Percentiles rank a stretch among this genome's conserved stretches.
Conservation (phyloP, 2,797 vertebrate genomes). For the Sebastes matsubarae region DNA sequence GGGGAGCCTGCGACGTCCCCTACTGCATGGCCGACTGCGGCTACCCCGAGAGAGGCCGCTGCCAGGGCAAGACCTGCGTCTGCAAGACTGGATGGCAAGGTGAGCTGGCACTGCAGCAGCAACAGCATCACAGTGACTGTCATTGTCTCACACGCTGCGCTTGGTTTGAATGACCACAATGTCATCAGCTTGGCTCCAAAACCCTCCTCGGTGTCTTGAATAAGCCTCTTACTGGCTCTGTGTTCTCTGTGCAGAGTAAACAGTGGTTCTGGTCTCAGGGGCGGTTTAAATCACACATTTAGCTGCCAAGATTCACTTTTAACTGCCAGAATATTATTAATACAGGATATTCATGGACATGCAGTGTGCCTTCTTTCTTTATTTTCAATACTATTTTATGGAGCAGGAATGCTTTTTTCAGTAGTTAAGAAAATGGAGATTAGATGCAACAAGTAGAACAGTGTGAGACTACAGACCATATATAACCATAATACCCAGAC, state of each 20-base stretch:
- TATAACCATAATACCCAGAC: not conserved
- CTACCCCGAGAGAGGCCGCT: conserved; percentile 83
- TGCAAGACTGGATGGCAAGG: conserved; percentile 92
- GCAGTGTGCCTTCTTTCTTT: not conserved
- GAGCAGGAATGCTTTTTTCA: not conserved
- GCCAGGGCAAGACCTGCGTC: conserved; percentile 80
- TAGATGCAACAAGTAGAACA: not conserved
- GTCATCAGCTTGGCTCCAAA: not conserved
- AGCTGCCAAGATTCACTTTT: not conserved
- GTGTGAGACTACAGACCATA: not conserved
- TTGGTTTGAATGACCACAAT: not conserved
- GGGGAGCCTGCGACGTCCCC: conserved; percentile 92
- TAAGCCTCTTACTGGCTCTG: not conserved
- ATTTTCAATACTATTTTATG: not conserved
- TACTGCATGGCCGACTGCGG: conserved; percentile 88
- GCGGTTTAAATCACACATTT: not conserved
- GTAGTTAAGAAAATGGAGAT: not conserved
- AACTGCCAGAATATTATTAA: not conserved
- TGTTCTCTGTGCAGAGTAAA: not conserved
- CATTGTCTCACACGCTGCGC: not conserved
- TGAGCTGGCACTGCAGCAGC: conserved; percentile 58
- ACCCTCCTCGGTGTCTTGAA: not conserved
- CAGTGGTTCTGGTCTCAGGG: not conserved
- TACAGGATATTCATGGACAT: not conserved
- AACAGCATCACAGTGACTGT: not conserved